Evolutionary conservation across 2,797 vertebrate genomes (phyloP).

Genomic region (Chanos chanos): DNA sequence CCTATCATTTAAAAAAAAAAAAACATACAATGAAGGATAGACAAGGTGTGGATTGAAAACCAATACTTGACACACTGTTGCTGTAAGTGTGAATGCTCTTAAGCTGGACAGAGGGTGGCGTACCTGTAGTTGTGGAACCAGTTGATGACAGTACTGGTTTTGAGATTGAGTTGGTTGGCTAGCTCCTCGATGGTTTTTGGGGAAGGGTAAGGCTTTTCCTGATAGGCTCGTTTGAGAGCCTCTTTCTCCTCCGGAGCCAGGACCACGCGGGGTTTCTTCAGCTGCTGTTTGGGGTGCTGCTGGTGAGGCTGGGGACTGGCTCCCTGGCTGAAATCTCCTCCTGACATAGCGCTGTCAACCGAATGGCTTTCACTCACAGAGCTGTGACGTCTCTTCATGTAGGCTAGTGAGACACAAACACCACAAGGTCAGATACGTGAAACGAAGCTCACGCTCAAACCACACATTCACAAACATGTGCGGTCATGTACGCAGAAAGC

Average conservation of each 20-base stretch:
- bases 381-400: slow-evolving; percentile 87
- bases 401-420: slow-evolving; percentile 65
- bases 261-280: slow-evolving; percentile 95
- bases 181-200: slow-evolving; percentile 99
- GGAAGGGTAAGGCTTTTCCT: slow-evolving; percentile 99
- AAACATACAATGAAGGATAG: not conserved
- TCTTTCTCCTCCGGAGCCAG: slow-evolving; percentile 90
- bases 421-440: not conserved
- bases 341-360: slow-evolving; percentile 67
- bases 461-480: not conserved
- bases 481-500: too few relatives aligned
- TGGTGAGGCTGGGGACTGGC: slow-evolving; percentile 77
- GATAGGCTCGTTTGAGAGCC: slow-evolving; percentile 92
- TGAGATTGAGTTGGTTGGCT: slow-evolving; percentile 97
- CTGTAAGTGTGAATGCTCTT: not conserved
- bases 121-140: slow-evolving; percentile 99
- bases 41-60: too few relatives aligned
- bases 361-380: slow-evolving; percentile 81
- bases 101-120: not conserved
- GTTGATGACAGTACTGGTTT: slow-evolving; percentile 99
- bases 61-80: too few relatives aligned
- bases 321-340: slow-evolving; percentile 77
- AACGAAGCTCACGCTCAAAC: slow-evolving; percentile 7
- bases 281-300: slow-evolving; percentile 76
- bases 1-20: slow-evolving; percentile 61